Conservation (phyloP, 2,888 invertebrate species). For the Elmis aenea region DNA sequence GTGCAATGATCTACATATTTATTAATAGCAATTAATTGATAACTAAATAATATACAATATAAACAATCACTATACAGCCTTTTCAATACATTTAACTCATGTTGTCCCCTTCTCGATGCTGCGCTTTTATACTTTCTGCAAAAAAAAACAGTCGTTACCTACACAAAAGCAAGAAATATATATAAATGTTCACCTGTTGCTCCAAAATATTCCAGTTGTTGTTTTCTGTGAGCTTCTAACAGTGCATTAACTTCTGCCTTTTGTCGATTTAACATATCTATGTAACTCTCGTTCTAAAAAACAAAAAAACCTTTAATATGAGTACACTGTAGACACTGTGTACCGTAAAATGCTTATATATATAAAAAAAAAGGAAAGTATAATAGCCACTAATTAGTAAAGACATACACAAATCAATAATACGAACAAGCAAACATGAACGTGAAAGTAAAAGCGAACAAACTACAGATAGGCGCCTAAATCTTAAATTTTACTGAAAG, state of each 20-base stretch:
- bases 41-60: constrained; percentile 39
- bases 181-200: constrained; percentile 22
- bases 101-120: constrained; percentile 22
- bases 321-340: no score
- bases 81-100: constrained; percentile 31
- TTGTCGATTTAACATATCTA: constrained; percentile 49
- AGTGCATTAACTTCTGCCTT: constrained; percentile 53
- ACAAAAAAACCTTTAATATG: constrained; percentile 1
- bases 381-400: no score
- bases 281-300: constrained; percentile 45
- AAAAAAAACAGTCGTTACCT: constrained; percentile 16
- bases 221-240: constrained; percentile 49
- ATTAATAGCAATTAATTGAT: constrained; percentile 4
- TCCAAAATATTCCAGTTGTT: constrained; percentile 48
- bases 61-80: constrained; percentile 46
- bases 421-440: no score
- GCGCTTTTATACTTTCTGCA: constrained; percentile 38
- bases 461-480: no score
- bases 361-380: no score
- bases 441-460: no score
- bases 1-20: no score
- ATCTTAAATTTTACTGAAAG: no score
- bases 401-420: no score
- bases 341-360: no score
- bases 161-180: neutral